Conservation (phyloP, 2,888 invertebrate genomes). For the Bugulina stolonifera region DNA sequence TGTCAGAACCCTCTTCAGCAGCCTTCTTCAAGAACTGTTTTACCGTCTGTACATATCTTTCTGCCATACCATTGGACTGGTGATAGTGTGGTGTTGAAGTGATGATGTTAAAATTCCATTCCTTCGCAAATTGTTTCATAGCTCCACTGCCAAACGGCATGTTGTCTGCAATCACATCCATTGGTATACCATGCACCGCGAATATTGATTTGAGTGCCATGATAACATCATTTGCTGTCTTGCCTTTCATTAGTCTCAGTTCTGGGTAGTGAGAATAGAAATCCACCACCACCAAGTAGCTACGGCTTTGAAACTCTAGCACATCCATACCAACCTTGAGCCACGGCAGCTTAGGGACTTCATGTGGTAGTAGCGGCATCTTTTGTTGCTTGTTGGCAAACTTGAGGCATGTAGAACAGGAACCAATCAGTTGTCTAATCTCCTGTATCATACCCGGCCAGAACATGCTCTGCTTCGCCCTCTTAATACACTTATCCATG, state of each 20-base stretch:
- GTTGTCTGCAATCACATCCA: constrained; percentile 15
- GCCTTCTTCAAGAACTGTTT: constrained; percentile 16
- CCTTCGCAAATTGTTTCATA: background rate
- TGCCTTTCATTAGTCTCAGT: background rate
- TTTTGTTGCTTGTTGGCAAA: no score
- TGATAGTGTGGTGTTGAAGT: background rate
- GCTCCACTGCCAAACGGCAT: background rate
- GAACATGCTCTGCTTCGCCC: background rate
- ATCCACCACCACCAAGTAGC: background rate
- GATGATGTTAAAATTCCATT: constrained; percentile 1
- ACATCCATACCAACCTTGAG: constrained; percentile 18
- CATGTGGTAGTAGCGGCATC: background rate
- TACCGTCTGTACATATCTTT: background rate
- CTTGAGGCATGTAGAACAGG: background rate
- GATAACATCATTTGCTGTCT: background rate
- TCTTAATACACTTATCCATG: no score
- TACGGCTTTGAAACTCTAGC: background rate
- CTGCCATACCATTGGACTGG: constrained; percentile 1
- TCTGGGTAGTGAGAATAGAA: constrained; percentile 13
- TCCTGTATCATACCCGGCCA: background rate
- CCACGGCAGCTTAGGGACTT: background rate
- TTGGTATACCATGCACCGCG: constrained; percentile 4
- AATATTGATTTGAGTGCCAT: background rate
- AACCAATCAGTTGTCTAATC: background rate
- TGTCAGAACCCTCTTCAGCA: background rate